Evolutionary conservation across 2,888 invertebrate species (phyloP).

Genomic region (Macaria notata): DNA sequence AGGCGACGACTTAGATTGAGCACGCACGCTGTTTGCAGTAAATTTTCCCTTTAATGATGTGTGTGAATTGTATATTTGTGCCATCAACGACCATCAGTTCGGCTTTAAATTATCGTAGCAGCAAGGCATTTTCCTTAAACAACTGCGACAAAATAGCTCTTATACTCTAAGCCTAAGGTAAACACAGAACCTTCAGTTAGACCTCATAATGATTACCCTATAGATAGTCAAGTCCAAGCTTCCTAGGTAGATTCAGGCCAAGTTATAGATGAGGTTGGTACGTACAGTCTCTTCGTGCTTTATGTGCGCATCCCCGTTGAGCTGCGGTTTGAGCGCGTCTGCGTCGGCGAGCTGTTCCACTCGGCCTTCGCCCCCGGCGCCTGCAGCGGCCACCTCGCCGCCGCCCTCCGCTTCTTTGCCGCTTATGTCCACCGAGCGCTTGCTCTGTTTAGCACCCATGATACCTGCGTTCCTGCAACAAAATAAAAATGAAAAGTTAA

Average conservation of each 20-base stretch:
- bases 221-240: too few relatives aligned
- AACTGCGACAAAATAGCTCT: too few relatives aligned
- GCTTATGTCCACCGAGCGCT: slow-evolving; percentile 93
- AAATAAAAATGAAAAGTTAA: neutral
- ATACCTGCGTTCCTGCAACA: slow-evolving; percentile 59
- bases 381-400: slow-evolving; percentile 82
- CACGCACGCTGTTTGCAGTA: neutral
- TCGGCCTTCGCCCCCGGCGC: slow-evolving; percentile 85
- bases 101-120: too few relatives aligned
- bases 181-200: too few relatives aligned
- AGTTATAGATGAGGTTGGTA: neutral
- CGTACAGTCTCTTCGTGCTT: slow-evolving; percentile 78
- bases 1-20: neutral
- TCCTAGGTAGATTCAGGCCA: too few relatives aligned
- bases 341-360: slow-evolving; percentile 90
- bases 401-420: slow-evolving; percentile 85
- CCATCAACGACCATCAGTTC: too few relatives aligned
- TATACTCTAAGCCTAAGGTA: too few relatives aligned
- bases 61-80: too few relatives aligned
- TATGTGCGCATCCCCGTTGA: slow-evolving; percentile 87
- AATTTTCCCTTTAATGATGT: too few relatives aligned
- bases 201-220: too few relatives aligned
- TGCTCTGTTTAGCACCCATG: slow-evolving; percentile 94
- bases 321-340: slow-evolving; percentile 87
- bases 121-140: too few relatives aligned